phyloP scores from a whole-genome alignment of 2,113 vertebrate species.

The Daphoenositta chrysoptera region DNA sequence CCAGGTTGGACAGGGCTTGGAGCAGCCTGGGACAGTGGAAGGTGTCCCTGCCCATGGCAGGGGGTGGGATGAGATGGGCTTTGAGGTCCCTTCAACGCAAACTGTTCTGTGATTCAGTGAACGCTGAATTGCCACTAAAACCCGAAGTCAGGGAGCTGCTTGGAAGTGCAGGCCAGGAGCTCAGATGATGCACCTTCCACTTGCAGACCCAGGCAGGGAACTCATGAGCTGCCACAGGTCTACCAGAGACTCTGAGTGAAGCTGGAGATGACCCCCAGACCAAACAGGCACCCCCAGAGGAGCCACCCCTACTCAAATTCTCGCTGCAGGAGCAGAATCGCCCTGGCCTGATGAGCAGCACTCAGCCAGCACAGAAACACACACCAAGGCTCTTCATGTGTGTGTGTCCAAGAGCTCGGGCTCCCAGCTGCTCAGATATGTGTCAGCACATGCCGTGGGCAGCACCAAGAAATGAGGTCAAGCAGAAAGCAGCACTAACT shows the following conservation, averaged over 20 bases:
- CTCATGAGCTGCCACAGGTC: background rate
- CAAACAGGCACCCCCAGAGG: background rate
- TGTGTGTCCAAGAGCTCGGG: background rate
- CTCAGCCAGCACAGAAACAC: background rate
- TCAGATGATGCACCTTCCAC: background rate
- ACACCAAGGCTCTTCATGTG: background rate
- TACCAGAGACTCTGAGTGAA: background rate
- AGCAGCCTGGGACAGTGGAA: fast-evolving
- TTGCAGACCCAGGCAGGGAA: background rate
- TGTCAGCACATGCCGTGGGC: background rate
- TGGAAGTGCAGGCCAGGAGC: background rate
- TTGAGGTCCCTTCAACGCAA: background rate
- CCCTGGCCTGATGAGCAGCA: background rate
- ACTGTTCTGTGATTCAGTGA: background rate
- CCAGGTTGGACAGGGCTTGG: background rate
- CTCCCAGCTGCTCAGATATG: background rate
- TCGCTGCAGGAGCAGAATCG: fast-evolving
- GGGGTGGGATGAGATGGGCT: background rate
- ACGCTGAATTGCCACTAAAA: background rate
- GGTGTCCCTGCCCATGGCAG: background rate
- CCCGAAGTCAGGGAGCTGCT: background rate
- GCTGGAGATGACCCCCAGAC: background rate
- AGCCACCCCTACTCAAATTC: background rate
- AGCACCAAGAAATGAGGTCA: background rate
- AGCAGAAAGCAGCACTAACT: background rate